Conservation (phyloP, 2,797 vertebrate genomes). For the Cynopterus sphinx region DNA sequence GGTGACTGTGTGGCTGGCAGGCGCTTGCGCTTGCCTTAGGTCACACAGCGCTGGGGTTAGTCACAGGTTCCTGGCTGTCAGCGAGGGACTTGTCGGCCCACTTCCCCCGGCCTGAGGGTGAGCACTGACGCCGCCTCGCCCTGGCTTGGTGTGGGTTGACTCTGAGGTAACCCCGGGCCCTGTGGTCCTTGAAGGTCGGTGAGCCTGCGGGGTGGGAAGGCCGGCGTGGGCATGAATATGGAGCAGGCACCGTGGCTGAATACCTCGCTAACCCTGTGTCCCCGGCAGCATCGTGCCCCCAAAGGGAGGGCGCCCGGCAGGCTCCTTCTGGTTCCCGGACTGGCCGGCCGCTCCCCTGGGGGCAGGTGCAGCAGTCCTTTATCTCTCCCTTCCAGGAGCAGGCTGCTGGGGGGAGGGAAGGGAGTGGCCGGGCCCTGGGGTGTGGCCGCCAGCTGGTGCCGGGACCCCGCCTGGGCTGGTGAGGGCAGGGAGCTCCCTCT, state of each 20-base stretch:
- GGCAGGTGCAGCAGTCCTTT: constrained; percentile 51
- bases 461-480: background rate
- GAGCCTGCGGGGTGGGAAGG: background rate
- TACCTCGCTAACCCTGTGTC: background rate
- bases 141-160: background rate
- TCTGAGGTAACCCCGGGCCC: background rate
- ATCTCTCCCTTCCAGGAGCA: background rate
- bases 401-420: constrained; percentile 34
- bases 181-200: background rate
- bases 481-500: background rate
- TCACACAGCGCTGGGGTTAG: background rate
- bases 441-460: background rate
- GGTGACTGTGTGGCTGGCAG: background rate
- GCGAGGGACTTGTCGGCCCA: background rate
- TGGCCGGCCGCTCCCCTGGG: background rate
- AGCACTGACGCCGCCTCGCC: background rate
- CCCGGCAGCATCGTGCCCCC: background rate
- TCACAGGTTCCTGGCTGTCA: background rate
- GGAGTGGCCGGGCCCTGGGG: background rate
- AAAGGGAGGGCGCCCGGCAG: background rate
- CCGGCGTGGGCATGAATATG: constrained; percentile 66
- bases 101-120: background rate
- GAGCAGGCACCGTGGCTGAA: constrained; percentile 28
- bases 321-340: background rate
- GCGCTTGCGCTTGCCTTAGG: background rate